Conservation (phyloP, 2,113 vertebrate species). For the Cavia porcellus region DNA sequence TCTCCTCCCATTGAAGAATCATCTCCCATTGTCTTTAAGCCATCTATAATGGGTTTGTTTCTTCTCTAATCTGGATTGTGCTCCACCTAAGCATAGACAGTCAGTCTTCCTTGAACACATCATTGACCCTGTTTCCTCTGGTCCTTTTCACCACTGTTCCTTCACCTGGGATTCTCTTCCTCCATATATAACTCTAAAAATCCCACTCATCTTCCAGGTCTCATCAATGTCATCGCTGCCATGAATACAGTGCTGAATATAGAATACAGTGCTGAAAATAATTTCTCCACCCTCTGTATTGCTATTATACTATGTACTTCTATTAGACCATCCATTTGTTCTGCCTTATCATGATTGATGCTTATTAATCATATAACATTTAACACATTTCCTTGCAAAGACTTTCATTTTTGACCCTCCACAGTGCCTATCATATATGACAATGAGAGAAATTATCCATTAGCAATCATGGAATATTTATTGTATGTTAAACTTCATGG, state of each 20-base stretch:
- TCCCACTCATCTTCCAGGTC: neutral
- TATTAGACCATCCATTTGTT: neutral
- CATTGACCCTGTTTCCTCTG: neutral
- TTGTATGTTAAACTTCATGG: neutral
- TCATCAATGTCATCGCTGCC: neutral
- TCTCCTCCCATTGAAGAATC: neutral
- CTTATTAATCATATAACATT: conserved; percentile 31
- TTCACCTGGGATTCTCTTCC: neutral
- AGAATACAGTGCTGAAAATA: conserved; percentile 18
- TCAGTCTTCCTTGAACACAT: neutral
- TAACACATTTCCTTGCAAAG: conserved; percentile 4
- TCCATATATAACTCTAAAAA: neutral
- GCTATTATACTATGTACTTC: neutral
- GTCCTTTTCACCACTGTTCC: neutral
- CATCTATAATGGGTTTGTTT: neutral
- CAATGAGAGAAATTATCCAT: conserved; percentile 46
- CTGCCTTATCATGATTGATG: neutral
- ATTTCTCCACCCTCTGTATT: neutral
- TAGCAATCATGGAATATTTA: conserved; percentile 46
- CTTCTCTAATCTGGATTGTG: neutral
- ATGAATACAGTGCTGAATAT: neutral
- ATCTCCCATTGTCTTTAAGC: neutral
- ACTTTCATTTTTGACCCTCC: conserved; percentile 56
- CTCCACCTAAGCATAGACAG: neutral
- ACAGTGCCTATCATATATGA: conserved; percentile 42